phyloP scores from a whole-genome alignment of 1,140 invertebrate species.

The Drosophila jambulina region DNA sequence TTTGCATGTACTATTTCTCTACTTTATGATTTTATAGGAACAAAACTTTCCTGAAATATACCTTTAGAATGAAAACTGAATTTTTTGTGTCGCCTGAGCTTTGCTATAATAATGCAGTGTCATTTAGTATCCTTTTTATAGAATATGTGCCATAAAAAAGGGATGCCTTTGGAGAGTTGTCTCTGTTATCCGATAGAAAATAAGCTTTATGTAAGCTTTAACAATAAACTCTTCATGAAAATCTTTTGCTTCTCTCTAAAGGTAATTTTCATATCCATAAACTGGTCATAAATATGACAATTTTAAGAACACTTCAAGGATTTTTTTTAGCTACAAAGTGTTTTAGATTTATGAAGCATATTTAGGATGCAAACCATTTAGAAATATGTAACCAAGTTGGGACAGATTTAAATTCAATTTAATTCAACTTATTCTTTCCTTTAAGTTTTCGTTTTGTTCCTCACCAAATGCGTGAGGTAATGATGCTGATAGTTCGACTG shows the following conservation, averaged over 20 bases:
- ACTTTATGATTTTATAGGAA: background rate
- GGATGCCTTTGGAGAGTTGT: constrained; percentile 2
- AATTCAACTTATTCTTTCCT: background rate
- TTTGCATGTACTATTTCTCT: background rate
- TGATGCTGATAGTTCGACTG: background rate
- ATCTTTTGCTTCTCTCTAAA: background rate
- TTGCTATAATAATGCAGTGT: background rate
- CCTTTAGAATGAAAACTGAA: background rate
- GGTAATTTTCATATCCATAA: background rate
- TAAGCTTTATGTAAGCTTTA: background rate
- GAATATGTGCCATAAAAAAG: background rate
- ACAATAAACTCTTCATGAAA: background rate
- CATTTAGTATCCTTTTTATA: background rate
- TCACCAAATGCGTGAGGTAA: background rate
- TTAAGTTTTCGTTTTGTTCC: background rate
- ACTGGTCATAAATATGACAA: background rate
- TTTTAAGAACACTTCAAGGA: background rate
- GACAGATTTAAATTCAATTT: background rate
- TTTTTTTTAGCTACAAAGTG: background rate
- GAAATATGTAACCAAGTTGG: background rate
- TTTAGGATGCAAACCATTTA: background rate
- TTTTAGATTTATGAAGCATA: background rate
- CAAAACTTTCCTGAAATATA: background rate
- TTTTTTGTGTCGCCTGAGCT: background rate
- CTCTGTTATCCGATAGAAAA: constrained; percentile 15